Percentiles rank a stretch among this genome's conserved stretches.
Conservation (phyloP, 2,888 invertebrate species). For the Lepidocyrtinus sp. region DNA sequence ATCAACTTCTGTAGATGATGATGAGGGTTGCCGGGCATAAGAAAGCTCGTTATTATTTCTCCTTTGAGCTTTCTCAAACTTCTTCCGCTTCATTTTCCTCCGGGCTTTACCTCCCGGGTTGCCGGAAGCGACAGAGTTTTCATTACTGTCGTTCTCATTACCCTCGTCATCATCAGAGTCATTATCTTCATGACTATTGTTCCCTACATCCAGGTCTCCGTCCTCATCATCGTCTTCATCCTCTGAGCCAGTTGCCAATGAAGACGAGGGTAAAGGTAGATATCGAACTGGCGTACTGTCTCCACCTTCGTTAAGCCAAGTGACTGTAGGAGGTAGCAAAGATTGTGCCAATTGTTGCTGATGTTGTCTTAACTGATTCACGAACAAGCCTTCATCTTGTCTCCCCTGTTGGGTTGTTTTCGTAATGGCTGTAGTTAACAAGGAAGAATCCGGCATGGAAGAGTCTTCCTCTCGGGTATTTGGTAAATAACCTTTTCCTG, state of each 20-base stretch:
- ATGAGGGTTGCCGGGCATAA: neutral
- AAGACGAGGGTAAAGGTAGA: constrained; percentile 29
- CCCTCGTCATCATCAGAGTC: neutral
- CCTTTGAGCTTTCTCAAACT: neutral
- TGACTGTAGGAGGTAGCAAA: constrained; percentile 40
- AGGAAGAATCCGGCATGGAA: neutral
- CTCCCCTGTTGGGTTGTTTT: constrained; percentile 38
- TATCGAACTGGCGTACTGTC: neutral
- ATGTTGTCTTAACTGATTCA: constrained; percentile 31
- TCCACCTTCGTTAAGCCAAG: constrained; percentile 29
- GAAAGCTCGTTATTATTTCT: constrained; percentile 32
- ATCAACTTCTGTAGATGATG: constrained; percentile 14
- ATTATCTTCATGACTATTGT: neutral
- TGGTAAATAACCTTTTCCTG: neutral
- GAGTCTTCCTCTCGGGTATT: neutral
- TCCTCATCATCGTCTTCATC: constrained; percentile 10
- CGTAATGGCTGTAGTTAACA: constrained; percentile 38
- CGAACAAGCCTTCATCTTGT: constrained; percentile 38
- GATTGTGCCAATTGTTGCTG: constrained; percentile 37
- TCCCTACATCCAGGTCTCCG: neutral
- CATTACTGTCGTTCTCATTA: constrained; percentile 24
- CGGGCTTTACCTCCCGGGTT: neutral
- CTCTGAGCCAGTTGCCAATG: constrained; percentile 22
- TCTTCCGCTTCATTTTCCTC: constrained; percentile 26
- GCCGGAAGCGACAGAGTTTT: constrained; percentile 9